Percentiles rank a stretch among this genome's conserved stretches.
phyloP scores from a whole-genome alignment of 1,140 invertebrate species.

The Harpegnathos saltator region DNA sequence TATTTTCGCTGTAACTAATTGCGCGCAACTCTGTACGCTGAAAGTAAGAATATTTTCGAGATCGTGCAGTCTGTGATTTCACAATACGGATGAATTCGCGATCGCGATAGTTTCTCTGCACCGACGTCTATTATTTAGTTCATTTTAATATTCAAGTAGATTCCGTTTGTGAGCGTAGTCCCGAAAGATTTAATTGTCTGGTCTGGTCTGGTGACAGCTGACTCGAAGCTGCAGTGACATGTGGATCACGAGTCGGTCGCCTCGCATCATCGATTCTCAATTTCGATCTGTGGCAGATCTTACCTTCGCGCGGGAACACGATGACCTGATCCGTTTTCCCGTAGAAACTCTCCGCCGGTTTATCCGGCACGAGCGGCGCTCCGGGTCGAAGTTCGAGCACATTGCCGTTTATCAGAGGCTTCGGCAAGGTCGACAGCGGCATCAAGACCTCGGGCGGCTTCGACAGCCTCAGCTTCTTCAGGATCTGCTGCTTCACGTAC shows the following conservation, averaged over 20 bases:
- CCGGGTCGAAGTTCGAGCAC: constrained; percentile 82
- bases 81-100: too few species aligned
- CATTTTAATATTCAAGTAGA: neutral
- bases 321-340: constrained; percentile 93
- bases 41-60: neutral
- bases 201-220: too few species aligned
- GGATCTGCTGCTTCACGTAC: constrained; percentile 93
- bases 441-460: constrained; percentile 89
- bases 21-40: neutral
- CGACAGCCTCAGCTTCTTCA: constrained; percentile 91
- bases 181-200: neutral
- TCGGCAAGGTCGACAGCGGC: constrained; percentile 88
- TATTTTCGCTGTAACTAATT: constrained; percentile 5
- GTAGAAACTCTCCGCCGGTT: constrained; percentile 90
- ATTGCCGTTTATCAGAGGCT: constrained; percentile 89
- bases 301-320: constrained; percentile 91
- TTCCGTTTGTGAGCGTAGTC: neutral
- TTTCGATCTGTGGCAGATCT: constrained; percentile 25
- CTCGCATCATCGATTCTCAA: too few species aligned
- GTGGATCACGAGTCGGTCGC: too few species aligned
- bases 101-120: neutral
- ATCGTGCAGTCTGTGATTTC: neutral
- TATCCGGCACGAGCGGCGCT: constrained; percentile 80
- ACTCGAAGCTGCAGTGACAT: too few species aligned
- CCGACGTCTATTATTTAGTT: neutral